Percentiles rank a stretch among this genome's conserved stretches.
Evolutionary conservation across 2,113 vertebrate genomes (phyloP).

Genomic region (Benitochromis conjunctus): DNA sequence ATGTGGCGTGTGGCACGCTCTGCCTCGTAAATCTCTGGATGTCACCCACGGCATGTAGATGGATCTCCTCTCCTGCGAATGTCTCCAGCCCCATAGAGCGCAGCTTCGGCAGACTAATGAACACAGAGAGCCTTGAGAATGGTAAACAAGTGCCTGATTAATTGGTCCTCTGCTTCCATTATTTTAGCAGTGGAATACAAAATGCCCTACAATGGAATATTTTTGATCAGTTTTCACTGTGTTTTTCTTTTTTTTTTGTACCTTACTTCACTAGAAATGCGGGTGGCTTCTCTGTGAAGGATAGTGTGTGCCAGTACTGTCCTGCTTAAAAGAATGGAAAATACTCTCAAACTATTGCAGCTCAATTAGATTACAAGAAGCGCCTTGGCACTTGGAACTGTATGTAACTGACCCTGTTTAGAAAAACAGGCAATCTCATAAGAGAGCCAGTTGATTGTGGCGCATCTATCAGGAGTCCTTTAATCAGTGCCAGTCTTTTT

Average conservation of each 20-base stretch:
- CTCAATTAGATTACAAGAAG: background rate
- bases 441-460: constrained; percentile 5
- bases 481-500: constrained; percentile 12
- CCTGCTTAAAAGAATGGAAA: background rate
- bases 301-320: background rate
- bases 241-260: background rate
- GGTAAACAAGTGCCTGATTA: constrained; percentile 77
- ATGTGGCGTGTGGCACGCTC: constrained; percentile 47
- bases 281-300: background rate
- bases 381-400: constrained; percentile 6
- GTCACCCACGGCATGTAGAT: constrained; percentile 65
- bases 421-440: constrained; percentile 25
- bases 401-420: constrained; percentile 7
- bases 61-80: constrained; percentile 59
- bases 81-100: constrained; percentile 55
- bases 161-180: constrained; percentile 59
- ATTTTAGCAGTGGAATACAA: constrained; percentile 52
- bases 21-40: constrained; percentile 69
- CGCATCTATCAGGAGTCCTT: constrained; percentile 18
- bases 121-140: constrained; percentile 55
- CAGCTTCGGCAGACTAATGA: constrained; percentile 68
- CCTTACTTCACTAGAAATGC: background rate
- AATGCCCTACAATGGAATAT: constrained; percentile 24
- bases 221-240: constrained; percentile 32
- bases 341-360: background rate